phyloP scores from a whole-genome alignment of 2,888 invertebrate species.

The Abrostola tripartita region DNA sequence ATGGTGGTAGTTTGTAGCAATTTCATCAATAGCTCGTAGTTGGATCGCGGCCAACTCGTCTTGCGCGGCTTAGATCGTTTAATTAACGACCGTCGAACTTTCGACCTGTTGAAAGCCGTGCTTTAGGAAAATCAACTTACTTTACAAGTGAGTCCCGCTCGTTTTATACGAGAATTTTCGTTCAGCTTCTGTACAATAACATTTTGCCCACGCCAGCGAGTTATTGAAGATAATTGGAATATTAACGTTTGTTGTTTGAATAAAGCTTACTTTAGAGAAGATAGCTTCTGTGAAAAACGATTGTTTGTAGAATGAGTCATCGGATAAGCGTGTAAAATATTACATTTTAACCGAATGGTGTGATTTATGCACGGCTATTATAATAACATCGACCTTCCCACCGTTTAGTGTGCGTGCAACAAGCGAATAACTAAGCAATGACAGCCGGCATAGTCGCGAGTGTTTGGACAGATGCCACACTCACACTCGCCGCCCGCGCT shows the following conservation, averaged over 20 bases:
- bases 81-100: conserved; percentile 87
- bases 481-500: conserved; percentile 31
- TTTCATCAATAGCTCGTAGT: conserved; percentile 80
- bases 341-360: conserved; percentile 38
- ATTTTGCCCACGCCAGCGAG: conserved; percentile 33
- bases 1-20: conserved; percentile 76
- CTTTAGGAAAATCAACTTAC: conserved; percentile 78
- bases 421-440: conserved; percentile 68
- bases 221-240: conserved; percentile 42
- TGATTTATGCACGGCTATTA: conserved; percentile 49
- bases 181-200: conserved; percentile 53
- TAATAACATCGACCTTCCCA: conserved; percentile 57
- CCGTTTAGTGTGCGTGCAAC: conserved; percentile 60
- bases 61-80: conserved; percentile 84
- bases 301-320: conserved; percentile 42
- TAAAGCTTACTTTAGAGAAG: conserved; percentile 24
- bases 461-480: conserved; percentile 77
- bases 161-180: conserved; percentile 69
- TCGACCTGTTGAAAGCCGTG: conserved; percentile 86
- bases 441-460: conserved; percentile 58
- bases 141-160: conserved; percentile 71
- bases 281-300: conserved; percentile 39
- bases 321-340: conserved; percentile 37
- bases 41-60: conserved; percentile 80
- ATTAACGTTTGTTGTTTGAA: conserved; percentile 44